Evolutionary conservation across 2,113 vertebrate genomes (phyloP).

Genomic region (Pteropus alecto): DNA sequence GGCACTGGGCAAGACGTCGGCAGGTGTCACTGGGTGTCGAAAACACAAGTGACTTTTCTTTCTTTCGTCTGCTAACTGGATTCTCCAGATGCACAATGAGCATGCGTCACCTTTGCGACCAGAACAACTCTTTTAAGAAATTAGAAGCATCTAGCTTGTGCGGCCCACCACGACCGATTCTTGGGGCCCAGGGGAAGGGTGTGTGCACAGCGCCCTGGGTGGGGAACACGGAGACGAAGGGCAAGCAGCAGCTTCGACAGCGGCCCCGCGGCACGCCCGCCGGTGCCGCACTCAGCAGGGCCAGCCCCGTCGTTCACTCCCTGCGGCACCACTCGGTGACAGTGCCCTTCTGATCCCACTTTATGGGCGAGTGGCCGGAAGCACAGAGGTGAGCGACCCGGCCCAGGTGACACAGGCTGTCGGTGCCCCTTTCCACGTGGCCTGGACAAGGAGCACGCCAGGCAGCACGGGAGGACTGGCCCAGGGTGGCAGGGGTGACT

Average conservation of each 20-base stretch:
- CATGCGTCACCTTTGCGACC: rapidly evolving
- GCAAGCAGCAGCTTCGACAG: too few relatives aligned
- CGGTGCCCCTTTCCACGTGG: background rate
- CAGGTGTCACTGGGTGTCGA: too few relatives aligned
- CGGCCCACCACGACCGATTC: rapidly evolving
- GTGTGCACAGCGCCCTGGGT: rapidly evolving
- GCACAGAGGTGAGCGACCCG: background rate
- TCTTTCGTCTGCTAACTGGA: rapidly evolving
- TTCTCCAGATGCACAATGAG: rapidly evolving
- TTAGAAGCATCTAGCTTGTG: background rate
- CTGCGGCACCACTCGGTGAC: background rate
- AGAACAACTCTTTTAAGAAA: background rate
- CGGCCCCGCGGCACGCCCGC: too few relatives aligned
- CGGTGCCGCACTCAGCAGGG: too few relatives aligned
- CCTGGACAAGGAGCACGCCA: background rate
- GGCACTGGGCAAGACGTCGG: background rate
- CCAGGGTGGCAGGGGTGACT: background rate
- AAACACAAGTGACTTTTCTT: rapidly evolving
- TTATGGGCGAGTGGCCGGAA: rapidly evolving
- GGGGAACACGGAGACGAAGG: rapidly evolving
- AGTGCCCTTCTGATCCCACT: rapidly evolving
- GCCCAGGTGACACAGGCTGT: too few relatives aligned
- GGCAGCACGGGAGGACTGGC: too few relatives aligned
- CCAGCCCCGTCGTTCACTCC: too few relatives aligned
- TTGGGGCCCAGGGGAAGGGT: rapidly evolving